Evolutionary conservation across 2,888 invertebrate genomes (phyloP).

Genomic region (Lepidochrysops patricia): DNA sequence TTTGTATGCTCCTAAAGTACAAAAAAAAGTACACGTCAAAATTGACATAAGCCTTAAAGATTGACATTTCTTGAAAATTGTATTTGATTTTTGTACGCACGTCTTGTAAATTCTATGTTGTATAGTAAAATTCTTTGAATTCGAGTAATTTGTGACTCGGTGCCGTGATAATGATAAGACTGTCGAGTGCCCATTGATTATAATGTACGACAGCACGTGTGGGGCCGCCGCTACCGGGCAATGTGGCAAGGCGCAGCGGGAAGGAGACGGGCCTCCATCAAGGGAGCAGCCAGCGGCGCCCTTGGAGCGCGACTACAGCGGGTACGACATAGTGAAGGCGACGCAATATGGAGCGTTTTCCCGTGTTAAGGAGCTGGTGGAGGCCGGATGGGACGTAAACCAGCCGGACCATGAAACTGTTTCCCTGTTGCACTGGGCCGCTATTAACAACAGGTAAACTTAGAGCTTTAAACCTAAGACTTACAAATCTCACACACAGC

Average conservation of each 20-base stretch:
- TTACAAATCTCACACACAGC: neutral
- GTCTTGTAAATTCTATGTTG: neutral
- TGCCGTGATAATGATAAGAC: slow-evolving; percentile 19
- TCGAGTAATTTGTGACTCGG: slow-evolving; percentile 5
- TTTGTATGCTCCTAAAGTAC: no score
- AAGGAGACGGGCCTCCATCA: slow-evolving; percentile 75
- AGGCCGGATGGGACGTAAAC: slow-evolving; percentile 95
- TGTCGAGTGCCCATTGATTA: slow-evolving; percentile 17
- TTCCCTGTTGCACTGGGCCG: slow-evolving; percentile 98
- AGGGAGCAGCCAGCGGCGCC: slow-evolving; percentile 77
- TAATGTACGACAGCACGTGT: slow-evolving; percentile 82
- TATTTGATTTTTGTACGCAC: neutral
- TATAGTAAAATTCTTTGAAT: slow-evolving; percentile 3
- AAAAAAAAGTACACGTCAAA: neutral
- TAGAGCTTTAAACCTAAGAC: neutral
- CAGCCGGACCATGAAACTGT: slow-evolving; percentile 96
- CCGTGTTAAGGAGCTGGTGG: slow-evolving; percentile 88
- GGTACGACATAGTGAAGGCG: slow-evolving; percentile 94
- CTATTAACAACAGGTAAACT: slow-evolving; percentile 91
- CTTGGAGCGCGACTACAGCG: slow-evolving; percentile 79
- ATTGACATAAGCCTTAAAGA: neutral
- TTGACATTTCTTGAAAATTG: neutral
- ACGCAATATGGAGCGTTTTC: slow-evolving; percentile 96
- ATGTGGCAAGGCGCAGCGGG: slow-evolving; percentile 77
- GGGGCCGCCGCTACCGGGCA: slow-evolving; percentile 80